phyloP scores from a whole-genome alignment of 2,113 vertebrate species.

The Tetrax tetrax region DNA sequence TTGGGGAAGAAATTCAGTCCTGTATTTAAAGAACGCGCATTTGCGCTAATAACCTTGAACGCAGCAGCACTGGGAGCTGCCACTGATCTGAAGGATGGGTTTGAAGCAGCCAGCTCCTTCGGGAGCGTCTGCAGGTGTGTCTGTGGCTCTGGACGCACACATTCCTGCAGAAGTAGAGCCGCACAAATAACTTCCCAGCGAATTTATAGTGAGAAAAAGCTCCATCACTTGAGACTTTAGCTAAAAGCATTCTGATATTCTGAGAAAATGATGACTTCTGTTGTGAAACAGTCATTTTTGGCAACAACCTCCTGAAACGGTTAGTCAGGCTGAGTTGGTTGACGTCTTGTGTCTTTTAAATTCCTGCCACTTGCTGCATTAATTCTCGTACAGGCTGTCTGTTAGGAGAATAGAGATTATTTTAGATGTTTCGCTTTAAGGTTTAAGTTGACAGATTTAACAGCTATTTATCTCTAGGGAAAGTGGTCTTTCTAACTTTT shows the following conservation, averaged over 20 bases:
- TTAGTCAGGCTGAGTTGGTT: not conserved
- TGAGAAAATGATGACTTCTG: not conserved
- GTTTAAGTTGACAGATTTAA: constrained; percentile 57
- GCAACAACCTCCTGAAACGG: not conserved
- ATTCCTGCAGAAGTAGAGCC: accelerated
- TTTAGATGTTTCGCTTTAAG: not conserved
- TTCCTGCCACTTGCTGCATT: not conserved
- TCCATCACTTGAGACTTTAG: not conserved
- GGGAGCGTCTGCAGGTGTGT: not conserved
- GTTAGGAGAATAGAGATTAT: constrained; percentile 17
- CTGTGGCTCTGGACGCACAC: not conserved
- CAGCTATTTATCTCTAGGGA: constrained; percentile 57
- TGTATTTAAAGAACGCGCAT: accelerated
- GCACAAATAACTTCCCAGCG: not conserved
- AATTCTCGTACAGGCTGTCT: not conserved
- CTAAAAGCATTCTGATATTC: not conserved
- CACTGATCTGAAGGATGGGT: not conserved
- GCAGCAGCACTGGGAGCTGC: not conserved
- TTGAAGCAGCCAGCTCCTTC: not conserved
- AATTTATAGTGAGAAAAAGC: not conserved
- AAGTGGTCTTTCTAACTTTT: constrained; percentile 54
- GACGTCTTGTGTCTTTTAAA: not conserved
- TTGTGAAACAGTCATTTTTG: not conserved
- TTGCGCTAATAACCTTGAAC: constrained; percentile 10
- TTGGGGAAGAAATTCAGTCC: not conserved